Percentiles rank a stretch among this genome's conserved stretches.
Evolutionary conservation across 1,140 invertebrate genomes (phyloP).

Genomic region (Rhyacophila brunnea): DNA sequence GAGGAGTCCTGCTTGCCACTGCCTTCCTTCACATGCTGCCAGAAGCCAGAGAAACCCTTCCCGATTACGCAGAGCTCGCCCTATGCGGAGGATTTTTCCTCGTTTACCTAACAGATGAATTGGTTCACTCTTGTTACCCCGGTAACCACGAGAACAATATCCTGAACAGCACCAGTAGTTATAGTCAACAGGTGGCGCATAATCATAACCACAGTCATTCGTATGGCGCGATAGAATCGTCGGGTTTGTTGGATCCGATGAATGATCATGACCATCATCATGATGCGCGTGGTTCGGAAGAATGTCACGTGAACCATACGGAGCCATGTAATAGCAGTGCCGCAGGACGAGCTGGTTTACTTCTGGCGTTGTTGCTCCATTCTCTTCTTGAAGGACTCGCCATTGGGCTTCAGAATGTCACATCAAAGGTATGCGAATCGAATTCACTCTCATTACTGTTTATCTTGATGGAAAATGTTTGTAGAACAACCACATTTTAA

Average conservation of each 20-base stretch:
- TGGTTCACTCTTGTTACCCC: slow-evolving; percentile 64
- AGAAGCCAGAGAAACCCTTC: slow-evolving; percentile 63
- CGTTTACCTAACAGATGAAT: slow-evolving; percentile 77
- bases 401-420: slow-evolving; percentile 70
- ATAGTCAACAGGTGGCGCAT: slow-evolving; percentile 1
- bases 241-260: neutral
- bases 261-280: neutral
- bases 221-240: slow-evolving; percentile 18
- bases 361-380: slow-evolving; percentile 74
- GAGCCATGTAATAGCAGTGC: slow-evolving; percentile 59
- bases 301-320: slow-evolving; percentile 61
- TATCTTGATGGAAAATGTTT: too few species aligned
- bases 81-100: slow-evolving; percentile 77
- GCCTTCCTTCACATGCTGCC: slow-evolving; percentile 81
- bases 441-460: too few species aligned
- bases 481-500: too few species aligned
- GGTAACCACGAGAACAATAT: slow-evolving; percentile 33
- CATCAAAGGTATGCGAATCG: slow-evolving; percentile 58
- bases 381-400: slow-evolving; percentile 80
- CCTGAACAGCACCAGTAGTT: neutral
- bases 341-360: slow-evolving; percentile 59
- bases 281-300: neutral
- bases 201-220: slow-evolving; percentile 8
- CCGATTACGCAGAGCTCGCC: slow-evolving; percentile 65
- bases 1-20: slow-evolving; percentile 81